phyloP scores from a whole-genome alignment of 2,888 invertebrate species.

The Deroplatys truncata region DNA sequence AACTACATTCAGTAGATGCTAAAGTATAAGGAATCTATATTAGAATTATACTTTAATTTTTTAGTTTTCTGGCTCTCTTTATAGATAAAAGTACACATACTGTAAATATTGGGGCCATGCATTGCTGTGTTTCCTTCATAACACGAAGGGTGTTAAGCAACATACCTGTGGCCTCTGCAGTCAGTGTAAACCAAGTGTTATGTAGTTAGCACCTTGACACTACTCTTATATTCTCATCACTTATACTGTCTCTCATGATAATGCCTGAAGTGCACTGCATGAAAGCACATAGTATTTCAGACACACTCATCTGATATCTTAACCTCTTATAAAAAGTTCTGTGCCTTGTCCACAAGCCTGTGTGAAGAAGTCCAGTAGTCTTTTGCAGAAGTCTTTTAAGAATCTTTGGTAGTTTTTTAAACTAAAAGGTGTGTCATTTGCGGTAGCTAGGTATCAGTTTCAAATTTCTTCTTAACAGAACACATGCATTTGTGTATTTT shows the following conservation, averaged over 20 bases:
- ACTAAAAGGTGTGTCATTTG: neutral
- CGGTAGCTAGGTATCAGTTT: neutral
- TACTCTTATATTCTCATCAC: neutral
- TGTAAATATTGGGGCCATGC: neutral
- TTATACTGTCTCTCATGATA: neutral
- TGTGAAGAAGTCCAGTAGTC: neutral
- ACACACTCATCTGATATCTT: neutral
- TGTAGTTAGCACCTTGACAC: neutral
- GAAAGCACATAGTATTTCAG: neutral
- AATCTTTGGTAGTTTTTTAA: neutral
- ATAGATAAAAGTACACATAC: neutral
- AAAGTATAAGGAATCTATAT: neutral
- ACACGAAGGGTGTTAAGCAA: neutral
- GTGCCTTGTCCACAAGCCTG: neutral
- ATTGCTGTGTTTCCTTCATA: neutral
- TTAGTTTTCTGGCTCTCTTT: neutral
- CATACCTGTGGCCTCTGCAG: neutral
- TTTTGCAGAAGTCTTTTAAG: neutral
- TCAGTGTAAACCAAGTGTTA: neutral
- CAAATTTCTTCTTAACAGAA: neutral
- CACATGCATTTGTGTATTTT: neutral
- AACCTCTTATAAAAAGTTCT: neutral
- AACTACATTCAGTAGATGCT: too few relatives aligned
- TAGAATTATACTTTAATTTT: neutral
- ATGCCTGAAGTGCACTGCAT: neutral